These are phyloP conservation scores for Phodopus roborovskii DNA, from an alignment of 2,113 vertebrate species.

Conservation along the genomic window DNA sequence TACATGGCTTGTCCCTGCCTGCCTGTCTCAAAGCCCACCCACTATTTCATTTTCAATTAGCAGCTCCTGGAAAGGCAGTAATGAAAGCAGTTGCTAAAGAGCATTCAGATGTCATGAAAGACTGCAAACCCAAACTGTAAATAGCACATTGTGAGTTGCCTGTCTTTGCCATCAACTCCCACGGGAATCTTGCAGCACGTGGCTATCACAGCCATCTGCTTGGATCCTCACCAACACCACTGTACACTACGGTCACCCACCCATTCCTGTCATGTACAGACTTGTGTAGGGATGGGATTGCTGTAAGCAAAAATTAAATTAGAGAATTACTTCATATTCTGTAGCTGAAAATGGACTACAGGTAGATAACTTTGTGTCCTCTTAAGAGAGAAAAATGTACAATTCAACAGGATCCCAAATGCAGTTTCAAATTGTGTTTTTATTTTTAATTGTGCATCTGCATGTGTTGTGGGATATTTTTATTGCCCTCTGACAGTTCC, in stretches of 20 bases:
- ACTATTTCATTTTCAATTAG: slow-evolving; percentile 90
- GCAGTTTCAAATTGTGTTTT: not conserved
- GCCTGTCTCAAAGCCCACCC: slow-evolving; percentile 85
- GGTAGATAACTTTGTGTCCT: not conserved
- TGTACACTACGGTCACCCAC: slow-evolving; percentile 35
- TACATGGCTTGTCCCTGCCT: slow-evolving; percentile 54
- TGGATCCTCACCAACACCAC: slow-evolving; percentile 63
- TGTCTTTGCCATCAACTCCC: slow-evolving; percentile 86
- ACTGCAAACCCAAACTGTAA: slow-evolving; percentile 89
- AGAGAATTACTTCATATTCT: not conserved
- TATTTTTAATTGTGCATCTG: not conserved
- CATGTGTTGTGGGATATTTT: not conserved
- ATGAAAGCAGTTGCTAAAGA: slow-evolving; percentile 90
- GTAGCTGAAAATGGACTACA: not conserved
- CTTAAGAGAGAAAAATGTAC: not conserved
- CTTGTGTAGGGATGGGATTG: not conserved
- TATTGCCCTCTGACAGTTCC: not conserved
- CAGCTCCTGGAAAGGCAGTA: slow-evolving; percentile 86
- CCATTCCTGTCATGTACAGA: slow-evolving; percentile 52
- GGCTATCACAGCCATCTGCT: slow-evolving; percentile 87
- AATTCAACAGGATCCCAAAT: not conserved
- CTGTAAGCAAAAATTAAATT: not conserved
- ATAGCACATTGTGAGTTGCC: slow-evolving; percentile 89
- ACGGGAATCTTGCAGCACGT: slow-evolving; percentile 77
- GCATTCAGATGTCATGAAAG: slow-evolving; percentile 87